Evolutionary conservation across 2,888 invertebrate species (phyloP), one percentile per base, ranked within the genome.

Genomic region (Ormia ochracea): DNA sequence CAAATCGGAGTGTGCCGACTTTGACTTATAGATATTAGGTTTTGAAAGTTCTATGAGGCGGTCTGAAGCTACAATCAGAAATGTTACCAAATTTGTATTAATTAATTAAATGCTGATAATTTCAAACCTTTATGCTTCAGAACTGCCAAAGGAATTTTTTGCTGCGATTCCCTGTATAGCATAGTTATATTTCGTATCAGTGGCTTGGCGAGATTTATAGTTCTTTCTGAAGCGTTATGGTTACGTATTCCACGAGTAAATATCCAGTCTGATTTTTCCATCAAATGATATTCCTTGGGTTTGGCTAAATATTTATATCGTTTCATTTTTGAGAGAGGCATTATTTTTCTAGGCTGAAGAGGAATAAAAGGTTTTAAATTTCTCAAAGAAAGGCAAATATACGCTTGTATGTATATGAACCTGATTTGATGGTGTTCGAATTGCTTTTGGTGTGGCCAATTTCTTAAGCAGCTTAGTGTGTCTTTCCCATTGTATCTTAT

Each of bases 1-100:
- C 4, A 90, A 82, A 66, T 91, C 91, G 7, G 86, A 86, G 10
- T 89, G 87, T 1, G 85, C 87, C 56, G 87, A 86, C 38, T 80
- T 54, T 0, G 36, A 56, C 14, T 36, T 68, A 81, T 0, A 83
- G 82, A 33, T 83, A 36, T 84, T 75, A 0, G 87, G 84, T 26
- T 83, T 82, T 2, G 89, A 78, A 70, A 89, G 82, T 69, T 85
- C 83, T 33, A 81, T 77, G 7, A 85, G 85, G 38, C 88, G 86
- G 17, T 82, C 74, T 4, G 85, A 83, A 61, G 88, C 86, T 87
- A 12, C 5, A 69, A 69, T 31, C 19, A 19, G 0, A 23, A 38
- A 54, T 12, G n/a, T n/a, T n/a, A n/a, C n/a, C n/a, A n/a, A n/a
- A n/a, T n/a, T n/a, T n/a, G n/a, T 19, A 12, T 21, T 28, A 21